These are phyloP conservation scores for Lindbergichthys nudifrons DNA, from an alignment of 2,797 vertebrate genomes.

Conservation along the genomic window DNA sequence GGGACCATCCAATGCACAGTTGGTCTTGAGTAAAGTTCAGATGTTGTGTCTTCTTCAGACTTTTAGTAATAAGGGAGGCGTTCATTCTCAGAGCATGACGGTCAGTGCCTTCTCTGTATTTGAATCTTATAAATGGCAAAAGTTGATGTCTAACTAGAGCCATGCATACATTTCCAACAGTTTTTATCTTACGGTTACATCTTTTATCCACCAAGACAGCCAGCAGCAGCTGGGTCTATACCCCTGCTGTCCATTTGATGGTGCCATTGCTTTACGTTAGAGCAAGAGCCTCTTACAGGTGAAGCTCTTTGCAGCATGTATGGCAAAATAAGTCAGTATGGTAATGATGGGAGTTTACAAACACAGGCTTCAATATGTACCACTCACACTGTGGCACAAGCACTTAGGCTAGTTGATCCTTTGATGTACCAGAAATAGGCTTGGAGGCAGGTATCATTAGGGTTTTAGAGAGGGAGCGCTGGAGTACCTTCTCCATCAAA, in stretches of 20 bases:
- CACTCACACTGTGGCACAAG: constrained; percentile 59
- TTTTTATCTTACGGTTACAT: constrained; percentile 32
- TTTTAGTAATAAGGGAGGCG: constrained; percentile 4
- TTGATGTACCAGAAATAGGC: constrained; percentile 77
- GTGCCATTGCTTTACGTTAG: constrained; percentile 57
- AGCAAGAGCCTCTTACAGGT: neutral
- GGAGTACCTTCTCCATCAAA: constrained; percentile 70
- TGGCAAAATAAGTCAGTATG: constrained; percentile 49
- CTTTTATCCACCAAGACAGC: constrained; percentile 21
- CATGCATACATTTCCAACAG: constrained; percentile 22
- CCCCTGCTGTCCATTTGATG: constrained; percentile 62
- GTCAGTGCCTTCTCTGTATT: neutral
- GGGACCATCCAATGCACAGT: too few species aligned
- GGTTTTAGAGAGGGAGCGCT: constrained; percentile 58
- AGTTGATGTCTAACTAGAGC: constrained; percentile 1
- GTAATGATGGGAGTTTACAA: constrained; percentile 62
- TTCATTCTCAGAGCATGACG: constrained; percentile 3
- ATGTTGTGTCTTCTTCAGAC: neutral
- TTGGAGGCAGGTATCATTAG: constrained; percentile 74
- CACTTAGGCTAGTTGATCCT: constrained; percentile 77
- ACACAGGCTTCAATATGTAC: constrained; percentile 51
- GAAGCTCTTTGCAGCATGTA: constrained; percentile 6
- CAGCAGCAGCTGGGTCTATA: neutral
- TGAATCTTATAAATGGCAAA: constrained; percentile 7
- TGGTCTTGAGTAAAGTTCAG: too few species aligned